Percentiles rank a stretch among this genome's conserved stretches.
These are phyloP conservation scores for Drosophila limbata DNA, from an alignment of 2,888 invertebrate genomes.

Conservation along the genomic window DNA sequence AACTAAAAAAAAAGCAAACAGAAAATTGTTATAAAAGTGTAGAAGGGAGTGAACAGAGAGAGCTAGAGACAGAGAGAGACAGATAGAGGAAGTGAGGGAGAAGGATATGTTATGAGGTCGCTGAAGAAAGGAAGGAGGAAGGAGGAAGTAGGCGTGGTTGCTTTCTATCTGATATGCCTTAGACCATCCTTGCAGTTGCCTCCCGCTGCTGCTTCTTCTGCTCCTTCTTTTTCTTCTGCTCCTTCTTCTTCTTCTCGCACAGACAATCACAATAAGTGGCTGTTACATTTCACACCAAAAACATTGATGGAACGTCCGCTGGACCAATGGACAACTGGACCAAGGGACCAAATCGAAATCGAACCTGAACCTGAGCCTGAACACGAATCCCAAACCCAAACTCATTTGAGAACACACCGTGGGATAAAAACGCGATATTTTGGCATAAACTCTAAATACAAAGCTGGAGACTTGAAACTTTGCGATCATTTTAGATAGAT, in stretches of 20 bases:
- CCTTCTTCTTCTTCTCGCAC: neutral
- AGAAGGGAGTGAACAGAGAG: neutral
- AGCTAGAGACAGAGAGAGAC: no score
- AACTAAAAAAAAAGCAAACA: constrained; percentile 14
- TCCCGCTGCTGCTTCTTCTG: neutral
- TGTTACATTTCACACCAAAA: constrained; percentile 79
- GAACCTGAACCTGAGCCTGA: constrained; percentile 18
- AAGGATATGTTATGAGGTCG: neutral
- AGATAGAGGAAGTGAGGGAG: neutral
- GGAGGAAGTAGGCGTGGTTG: constrained; percentile 3
- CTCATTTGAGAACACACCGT: neutral
- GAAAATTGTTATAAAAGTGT: constrained; percentile 3
- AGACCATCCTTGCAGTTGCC: constrained; percentile 2
- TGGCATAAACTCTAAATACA: no score
- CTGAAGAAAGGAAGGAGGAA: no score
- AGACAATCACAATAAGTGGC: constrained; percentile 80
- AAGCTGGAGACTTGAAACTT: no score
- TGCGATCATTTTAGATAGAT: no score
- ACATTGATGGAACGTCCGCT: constrained; percentile 71
- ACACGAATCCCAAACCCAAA: neutral
- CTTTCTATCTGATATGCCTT: constrained; percentile 64
- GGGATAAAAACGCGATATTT: no score
- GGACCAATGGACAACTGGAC: constrained; percentile 44
- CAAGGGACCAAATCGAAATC: constrained; percentile 27
- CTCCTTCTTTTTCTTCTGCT: no score